These are phyloP conservation scores for Probaryconus sp. DNA, from an alignment of 1,140 invertebrate species.

Conservation along the genomic window DNA sequence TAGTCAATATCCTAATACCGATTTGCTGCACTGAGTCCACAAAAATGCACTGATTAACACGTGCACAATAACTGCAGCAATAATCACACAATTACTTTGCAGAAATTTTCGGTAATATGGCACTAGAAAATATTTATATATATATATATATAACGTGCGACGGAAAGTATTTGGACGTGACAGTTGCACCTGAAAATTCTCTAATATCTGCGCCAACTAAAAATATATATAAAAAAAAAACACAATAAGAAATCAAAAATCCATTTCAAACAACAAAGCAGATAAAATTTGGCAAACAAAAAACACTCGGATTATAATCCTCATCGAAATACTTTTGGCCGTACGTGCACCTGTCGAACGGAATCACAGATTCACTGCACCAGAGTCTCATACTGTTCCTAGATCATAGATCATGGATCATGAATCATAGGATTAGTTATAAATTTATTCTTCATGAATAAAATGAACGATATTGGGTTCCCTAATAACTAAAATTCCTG, in stretches of 20 bases:
- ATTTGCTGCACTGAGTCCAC: neutral
- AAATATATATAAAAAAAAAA: neutral
- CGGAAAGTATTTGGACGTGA: neutral
- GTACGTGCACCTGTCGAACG: neutral
- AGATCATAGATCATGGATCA: neutral
- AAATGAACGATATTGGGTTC: too few relatives aligned
- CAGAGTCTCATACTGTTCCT: slow-evolving; percentile 22
- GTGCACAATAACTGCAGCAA: too few relatives aligned
- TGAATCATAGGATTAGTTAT: too few relatives aligned
- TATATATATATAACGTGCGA: neutral
- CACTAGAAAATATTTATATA: slow-evolving; percentile 24
- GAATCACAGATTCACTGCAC: slow-evolving; percentile 42
- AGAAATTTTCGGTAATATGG: slow-evolving; percentile 22
- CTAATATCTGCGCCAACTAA: too few relatives aligned
- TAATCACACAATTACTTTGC: too few relatives aligned
- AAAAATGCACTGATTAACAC: slow-evolving; percentile 5
- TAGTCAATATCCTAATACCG: too few relatives aligned
- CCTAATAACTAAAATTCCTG: too few relatives aligned
- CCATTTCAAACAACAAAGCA: slow-evolving; percentile 15
- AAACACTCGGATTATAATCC: neutral
- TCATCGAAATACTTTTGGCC: slow-evolving; percentile 10
- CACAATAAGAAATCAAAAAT: slow-evolving; percentile 3
- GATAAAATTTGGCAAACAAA: slow-evolving; percentile 29
- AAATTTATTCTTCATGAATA: too few relatives aligned
- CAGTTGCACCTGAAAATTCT: too few relatives aligned